These are phyloP conservation scores for Hylyphantes graminicola DNA, from an alignment of 1,140 invertebrate genomes.

Conservation along the genomic window DNA sequence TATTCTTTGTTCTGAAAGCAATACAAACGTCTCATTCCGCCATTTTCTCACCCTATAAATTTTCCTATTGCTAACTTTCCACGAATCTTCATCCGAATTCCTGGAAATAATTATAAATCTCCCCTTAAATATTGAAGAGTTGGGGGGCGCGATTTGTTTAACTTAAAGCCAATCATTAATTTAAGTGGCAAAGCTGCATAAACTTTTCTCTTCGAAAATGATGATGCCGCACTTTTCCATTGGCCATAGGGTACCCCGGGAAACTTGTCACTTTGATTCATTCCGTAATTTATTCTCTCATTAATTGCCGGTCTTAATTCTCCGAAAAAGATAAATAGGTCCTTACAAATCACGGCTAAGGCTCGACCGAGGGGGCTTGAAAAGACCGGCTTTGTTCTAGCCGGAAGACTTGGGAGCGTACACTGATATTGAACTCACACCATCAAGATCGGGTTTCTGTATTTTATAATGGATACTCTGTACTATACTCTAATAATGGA, in stretches of 20 bases:
- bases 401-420: slow-evolving; percentile 5
- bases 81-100: slow-evolving; percentile 55
- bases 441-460: neutral
- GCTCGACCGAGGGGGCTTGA: slow-evolving; percentile 49
- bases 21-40: slow-evolving; percentile 10
- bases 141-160: slow-evolving; percentile 54
- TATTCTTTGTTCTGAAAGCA: slow-evolving; percentile 32
- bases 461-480: too few relatives aligned
- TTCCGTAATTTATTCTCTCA: slow-evolving; percentile 59
- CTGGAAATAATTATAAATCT: slow-evolving; percentile 54
- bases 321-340: slow-evolving; percentile 61
- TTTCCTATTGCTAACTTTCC: slow-evolving; percentile 42
- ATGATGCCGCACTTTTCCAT: slow-evolving; percentile 56
- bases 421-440: slow-evolving; percentile 1
- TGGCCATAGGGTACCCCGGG: slow-evolving; percentile 44
- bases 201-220: slow-evolving; percentile 59
- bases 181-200: slow-evolving; percentile 43
- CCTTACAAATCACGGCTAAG: slow-evolving; percentile 58
- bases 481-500: too few relatives aligned
- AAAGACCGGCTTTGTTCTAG: slow-evolving; percentile 52
- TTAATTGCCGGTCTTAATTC: slow-evolving; percentile 60
- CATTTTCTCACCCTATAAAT: slow-evolving; percentile 50
- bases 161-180: slow-evolving; percentile 57
- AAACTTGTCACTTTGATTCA: slow-evolving; percentile 60
- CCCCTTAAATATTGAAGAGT: slow-evolving; percentile 40